A percentile compares a stretch with the other conserved stretches of the same genome.
Evolutionary conservation across 1,140 invertebrate genomes (phyloP).

Genomic region (Pygmarrhopalites habei): DNA sequence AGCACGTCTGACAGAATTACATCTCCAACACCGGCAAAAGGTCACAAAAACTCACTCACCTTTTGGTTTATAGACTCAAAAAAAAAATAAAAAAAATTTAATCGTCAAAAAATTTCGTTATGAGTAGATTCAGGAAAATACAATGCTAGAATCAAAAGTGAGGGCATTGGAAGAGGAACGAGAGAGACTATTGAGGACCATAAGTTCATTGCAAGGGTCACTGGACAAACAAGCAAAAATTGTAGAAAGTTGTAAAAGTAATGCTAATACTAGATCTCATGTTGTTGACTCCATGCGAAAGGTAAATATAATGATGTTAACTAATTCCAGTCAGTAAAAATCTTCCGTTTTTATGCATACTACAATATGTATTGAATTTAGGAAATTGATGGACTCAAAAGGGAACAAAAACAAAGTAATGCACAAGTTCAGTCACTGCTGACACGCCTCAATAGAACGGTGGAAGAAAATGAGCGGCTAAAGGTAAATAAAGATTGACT

Average conservation of each 20-base stretch:
- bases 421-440: conserved; percentile 22
- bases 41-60: conserved; percentile 1
- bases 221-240: conserved; percentile 27
- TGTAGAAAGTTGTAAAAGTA: conserved; percentile 22
- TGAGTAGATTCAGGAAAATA: conserved; percentile 38
- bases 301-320: conserved; percentile 1
- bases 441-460: conserved; percentile 25
- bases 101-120: too few species aligned
- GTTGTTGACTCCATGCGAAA: conserved; percentile 23
- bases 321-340: too few species aligned
- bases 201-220: conserved; percentile 17
- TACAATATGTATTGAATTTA: conserved; percentile 1
- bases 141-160: conserved; percentile 34
- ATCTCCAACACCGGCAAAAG: conserved; percentile 36
- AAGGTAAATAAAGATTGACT: too few species aligned
- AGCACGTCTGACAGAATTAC: conserved; percentile 30
- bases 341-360: neutral
- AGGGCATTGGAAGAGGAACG: conserved; percentile 35
- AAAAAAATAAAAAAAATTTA: too few species aligned
- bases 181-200: conserved; percentile 25
- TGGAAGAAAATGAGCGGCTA: conserved; percentile 32
- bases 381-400: conserved; percentile 32
- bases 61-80: neutral
- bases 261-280: conserved; percentile 24
- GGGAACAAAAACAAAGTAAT: conserved; percentile 22